These are phyloP conservation scores for Pygathrix nemaeus DNA, from an alignment of 2,113 vertebrate species.

Conservation along the genomic window DNA sequence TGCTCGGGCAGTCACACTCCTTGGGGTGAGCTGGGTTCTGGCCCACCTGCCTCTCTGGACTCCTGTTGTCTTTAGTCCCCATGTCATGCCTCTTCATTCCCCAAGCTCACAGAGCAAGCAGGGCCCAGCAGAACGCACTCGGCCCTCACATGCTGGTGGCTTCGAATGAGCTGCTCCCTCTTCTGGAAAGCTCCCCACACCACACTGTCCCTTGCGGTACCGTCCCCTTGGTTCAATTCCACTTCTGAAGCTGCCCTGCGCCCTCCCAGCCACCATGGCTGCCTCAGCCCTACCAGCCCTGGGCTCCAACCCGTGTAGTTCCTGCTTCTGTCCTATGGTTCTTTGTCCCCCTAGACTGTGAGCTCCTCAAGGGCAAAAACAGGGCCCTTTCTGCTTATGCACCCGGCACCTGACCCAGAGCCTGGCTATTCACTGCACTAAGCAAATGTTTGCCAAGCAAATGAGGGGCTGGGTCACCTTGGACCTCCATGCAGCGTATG, in stretches of 20 bases:
- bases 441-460: neutral
- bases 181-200: neutral
- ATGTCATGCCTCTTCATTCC: neutral
- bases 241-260: neutral
- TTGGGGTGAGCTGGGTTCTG: neutral
- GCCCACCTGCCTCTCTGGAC: neutral
- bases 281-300: neutral
- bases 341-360: neutral
- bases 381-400: rapidly evolving
- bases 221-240: neutral
- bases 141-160: rapidly evolving
- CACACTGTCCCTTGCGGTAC: rapidly evolving
- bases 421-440: neutral
- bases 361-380: neutral
- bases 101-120: neutral
- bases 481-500: rapidly evolving
- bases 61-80: neutral
- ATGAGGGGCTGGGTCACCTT: neutral
- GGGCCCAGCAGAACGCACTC: rapidly evolving
- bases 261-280: neutral
- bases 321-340: rapidly evolving
- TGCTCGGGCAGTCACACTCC: rapidly evolving
- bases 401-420: neutral
- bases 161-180: rapidly evolving
- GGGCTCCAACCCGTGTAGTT: neutral